Percentiles rank a stretch among this genome's conserved stretches.
These are phyloP conservation scores for Heliothis subflexa DNA, from an alignment of 1,140 invertebrate species.

Conservation along the genomic window DNA sequence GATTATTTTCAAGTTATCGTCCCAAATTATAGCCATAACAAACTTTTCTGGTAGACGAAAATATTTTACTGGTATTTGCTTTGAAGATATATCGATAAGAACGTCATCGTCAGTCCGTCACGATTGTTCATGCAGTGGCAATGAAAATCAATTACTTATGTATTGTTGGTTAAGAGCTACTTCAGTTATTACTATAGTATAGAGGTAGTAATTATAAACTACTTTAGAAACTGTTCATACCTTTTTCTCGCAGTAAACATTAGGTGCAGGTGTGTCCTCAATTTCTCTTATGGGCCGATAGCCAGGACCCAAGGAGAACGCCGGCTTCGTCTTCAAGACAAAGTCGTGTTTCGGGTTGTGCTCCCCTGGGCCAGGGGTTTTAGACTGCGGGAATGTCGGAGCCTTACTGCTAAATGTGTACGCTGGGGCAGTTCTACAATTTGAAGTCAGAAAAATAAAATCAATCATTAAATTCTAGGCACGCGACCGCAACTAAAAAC, in stretches of 20 bases:
- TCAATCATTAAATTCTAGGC: background rate
- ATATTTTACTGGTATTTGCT: no score
- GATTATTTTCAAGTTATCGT: no score
- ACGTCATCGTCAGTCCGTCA: no score
- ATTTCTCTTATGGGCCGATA: conserved; percentile 53
- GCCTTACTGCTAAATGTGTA: conserved; percentile 62
- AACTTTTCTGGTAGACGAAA: no score
- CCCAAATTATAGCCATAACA: no score
- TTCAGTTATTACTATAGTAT: no score
- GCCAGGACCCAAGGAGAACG: conserved; percentile 67
- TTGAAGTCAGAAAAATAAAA: background rate
- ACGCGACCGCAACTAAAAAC: background rate
- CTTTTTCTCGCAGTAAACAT: conserved; percentile 77
- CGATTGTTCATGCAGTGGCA: no score
- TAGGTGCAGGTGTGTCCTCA: conserved; percentile 64
- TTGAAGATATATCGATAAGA: no score
- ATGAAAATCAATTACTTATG: no score
- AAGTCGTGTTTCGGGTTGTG: conserved; percentile 73
- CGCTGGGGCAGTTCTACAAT: conserved; percentile 62
- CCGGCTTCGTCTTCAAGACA: conserved; percentile 64
- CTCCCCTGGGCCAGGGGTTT: conserved; percentile 65
- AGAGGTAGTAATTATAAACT: background rate
- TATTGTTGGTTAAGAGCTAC: no score
- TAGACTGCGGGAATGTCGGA: conserved; percentile 35
- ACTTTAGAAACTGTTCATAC: conserved; percentile 50